phyloP scores from a whole-genome alignment of 1,140 invertebrate species.

The Bombus waltoni region DNA sequence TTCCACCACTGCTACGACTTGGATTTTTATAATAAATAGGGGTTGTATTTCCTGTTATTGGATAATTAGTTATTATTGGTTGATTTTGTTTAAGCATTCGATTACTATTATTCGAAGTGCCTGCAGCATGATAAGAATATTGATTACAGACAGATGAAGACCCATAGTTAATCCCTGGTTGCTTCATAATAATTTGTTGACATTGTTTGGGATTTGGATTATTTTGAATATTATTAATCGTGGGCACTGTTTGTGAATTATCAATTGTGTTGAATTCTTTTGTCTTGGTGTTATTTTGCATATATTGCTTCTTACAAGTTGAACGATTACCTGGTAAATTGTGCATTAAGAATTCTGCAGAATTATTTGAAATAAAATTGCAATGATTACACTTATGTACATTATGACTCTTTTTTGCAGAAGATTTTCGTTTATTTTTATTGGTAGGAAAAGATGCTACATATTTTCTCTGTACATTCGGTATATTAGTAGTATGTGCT shows the following conservation, averaged over 20 bases:
- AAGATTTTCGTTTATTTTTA: neutral
- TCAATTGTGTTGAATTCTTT: too few species aligned
- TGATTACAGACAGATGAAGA: neutral
- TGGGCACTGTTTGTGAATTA: neutral
- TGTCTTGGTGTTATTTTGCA: rapidly evolving
- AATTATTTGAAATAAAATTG: neutral
- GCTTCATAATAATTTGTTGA: neutral
- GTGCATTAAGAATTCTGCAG: neutral
- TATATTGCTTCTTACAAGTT: neutral
- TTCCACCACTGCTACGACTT: neutral
- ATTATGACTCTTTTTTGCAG: too few species aligned
- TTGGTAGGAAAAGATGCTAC: neutral
- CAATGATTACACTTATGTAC: neutral
- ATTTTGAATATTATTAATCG: neutral
- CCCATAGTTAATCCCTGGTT: neutral
- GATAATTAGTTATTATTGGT: neutral
- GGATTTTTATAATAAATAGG: neutral
- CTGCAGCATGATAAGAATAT: neutral
- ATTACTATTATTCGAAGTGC: neutral
- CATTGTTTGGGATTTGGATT: neutral
- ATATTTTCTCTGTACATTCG: neutral
- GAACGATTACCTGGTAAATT: neutral
- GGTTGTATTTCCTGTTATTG: too few species aligned
- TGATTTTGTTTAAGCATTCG: neutral
- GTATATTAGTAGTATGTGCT: neutral